Percentiles rank a stretch among this genome's conserved stretches.
phyloP scores from a whole-genome alignment of 2,888 invertebrate genomes.

The Ypsolopha scabrella region DNA sequence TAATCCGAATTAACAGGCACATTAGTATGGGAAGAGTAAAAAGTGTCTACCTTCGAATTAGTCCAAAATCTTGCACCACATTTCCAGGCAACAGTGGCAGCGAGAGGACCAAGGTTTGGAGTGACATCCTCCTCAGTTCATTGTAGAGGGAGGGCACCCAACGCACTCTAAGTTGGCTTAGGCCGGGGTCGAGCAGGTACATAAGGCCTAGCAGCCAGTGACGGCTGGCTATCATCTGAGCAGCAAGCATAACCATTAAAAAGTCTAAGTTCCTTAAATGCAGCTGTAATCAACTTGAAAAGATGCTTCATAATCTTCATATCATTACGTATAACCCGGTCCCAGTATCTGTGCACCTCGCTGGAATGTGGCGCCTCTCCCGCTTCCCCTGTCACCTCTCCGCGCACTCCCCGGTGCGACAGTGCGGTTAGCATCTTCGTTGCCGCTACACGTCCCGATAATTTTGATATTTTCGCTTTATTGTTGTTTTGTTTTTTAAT shows the following conservation, averaged over 20 bases:
- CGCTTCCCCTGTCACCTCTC: too few relatives aligned
- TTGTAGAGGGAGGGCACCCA: slow-evolving; percentile 42
- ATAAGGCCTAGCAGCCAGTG: slow-evolving; percentile 47
- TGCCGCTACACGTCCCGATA: too few relatives aligned
- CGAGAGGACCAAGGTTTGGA: slow-evolving; percentile 40
- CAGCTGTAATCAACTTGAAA: neutral
- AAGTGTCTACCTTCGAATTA: slow-evolving; percentile 35
- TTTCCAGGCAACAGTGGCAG: slow-evolving; percentile 22
- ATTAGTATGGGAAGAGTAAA: slow-evolving; percentile 7
- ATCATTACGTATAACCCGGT: too few relatives aligned
- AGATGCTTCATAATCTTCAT: too few relatives aligned
- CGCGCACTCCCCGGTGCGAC: too few relatives aligned
- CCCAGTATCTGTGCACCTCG: too few relatives aligned
- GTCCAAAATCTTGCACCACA: slow-evolving; percentile 27
- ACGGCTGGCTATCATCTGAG: slow-evolving; percentile 34
- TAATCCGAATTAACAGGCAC: neutral
- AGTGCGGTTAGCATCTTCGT: too few relatives aligned
- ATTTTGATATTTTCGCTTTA: too few relatives aligned
- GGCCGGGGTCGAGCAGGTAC: slow-evolving; percentile 47
- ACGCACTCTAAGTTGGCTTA: slow-evolving; percentile 26
- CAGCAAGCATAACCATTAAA: too few relatives aligned
- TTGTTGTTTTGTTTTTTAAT: too few relatives aligned
- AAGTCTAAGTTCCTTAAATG: neutral
- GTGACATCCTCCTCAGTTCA: slow-evolving; percentile 36
- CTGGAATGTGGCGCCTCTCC: too few relatives aligned